phyloP scores from a whole-genome alignment of 2,797 vertebrate genomes.

The Cuculus canorus region DNA sequence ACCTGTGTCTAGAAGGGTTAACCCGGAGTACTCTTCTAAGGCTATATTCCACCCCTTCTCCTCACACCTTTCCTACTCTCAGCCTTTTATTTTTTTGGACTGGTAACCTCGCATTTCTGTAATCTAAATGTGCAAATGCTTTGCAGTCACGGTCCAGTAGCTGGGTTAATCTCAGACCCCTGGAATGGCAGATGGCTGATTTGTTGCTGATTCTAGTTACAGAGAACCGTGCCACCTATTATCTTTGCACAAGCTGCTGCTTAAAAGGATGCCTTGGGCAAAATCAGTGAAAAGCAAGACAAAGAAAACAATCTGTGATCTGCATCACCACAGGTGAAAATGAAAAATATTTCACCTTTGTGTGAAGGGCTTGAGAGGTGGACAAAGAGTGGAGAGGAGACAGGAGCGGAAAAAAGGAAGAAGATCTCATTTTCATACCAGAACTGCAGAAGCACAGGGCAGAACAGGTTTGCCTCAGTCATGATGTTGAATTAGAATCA shows the following conservation, averaged over 20 bases:
- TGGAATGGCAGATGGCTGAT: conserved; percentile 62
- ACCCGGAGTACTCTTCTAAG: neutral
- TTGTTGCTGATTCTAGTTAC: conserved; percentile 59
- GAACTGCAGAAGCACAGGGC: neutral
- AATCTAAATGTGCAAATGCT: conserved; percentile 56
- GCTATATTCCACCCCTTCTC: neutral
- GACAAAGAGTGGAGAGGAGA: neutral
- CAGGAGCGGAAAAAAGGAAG: neutral
- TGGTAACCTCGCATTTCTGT: conserved; percentile 13
- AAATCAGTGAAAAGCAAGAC: conserved; percentile 9
- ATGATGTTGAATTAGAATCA: neutral
- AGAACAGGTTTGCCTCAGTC: neutral
- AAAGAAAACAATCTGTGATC: neutral
- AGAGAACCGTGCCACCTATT: conserved; percentile 44
- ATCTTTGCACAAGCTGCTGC: conserved; percentile 40
- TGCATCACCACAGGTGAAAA: conserved; percentile 3
- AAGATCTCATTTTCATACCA: neutral
- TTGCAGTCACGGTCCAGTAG: conserved; percentile 37
- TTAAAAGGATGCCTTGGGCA: conserved; percentile 29
- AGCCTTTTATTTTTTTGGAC: neutral
- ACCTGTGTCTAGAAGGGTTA: neutral
- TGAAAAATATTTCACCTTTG: conserved; percentile 25
- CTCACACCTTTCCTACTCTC: neutral
- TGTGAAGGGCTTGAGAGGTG: neutral
- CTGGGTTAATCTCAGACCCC: conserved; percentile 58